These are phyloP conservation scores for Pinctada fucata DNA, from an alignment of 2,888 invertebrate genomes.

Conservation along the genomic window DNA sequence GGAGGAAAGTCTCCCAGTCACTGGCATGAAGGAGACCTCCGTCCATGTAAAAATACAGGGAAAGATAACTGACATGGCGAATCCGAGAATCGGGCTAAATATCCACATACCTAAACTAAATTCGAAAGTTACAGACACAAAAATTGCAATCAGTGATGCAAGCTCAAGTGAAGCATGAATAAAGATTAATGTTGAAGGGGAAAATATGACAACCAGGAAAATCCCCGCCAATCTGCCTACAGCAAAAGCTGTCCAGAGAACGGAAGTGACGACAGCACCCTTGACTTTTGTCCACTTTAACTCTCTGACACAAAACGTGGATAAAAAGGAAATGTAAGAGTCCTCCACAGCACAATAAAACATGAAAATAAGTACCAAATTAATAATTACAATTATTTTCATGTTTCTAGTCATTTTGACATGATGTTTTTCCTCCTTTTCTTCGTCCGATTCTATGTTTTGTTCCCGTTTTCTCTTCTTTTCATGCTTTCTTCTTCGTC, in stretches of 20 bases:
- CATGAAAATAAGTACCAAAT: conserved; percentile 22
- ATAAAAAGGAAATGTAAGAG: conserved; percentile 28
- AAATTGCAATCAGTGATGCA: conserved; percentile 25
- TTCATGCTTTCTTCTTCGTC: background rate
- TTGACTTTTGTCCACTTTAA: conserved; percentile 33
- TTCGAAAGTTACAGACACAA: conserved; percentile 33
- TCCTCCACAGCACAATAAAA: conserved; percentile 36
- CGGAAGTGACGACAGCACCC: conserved; percentile 30
- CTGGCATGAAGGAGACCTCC: conserved; percentile 50
- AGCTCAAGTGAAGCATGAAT: conserved; percentile 28
- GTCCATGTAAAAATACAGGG: conserved; percentile 57
- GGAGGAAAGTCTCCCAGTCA: conserved; percentile 51
- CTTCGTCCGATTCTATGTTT: background rate
- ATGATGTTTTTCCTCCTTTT: background rate
- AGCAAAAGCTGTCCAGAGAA: conserved; percentile 36
- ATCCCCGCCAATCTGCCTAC: conserved; percentile 41
- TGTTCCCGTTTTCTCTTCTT: no score
- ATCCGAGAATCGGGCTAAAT: conserved; percentile 46
- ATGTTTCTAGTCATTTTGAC: conserved; percentile 11
- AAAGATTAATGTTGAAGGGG: conserved; percentile 35
- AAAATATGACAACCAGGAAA: conserved; percentile 36
- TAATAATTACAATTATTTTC: conserved; percentile 14
- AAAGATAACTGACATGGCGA: conserved; percentile 54
- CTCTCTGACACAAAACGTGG: conserved; percentile 37
- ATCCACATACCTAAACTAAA: conserved; percentile 45